phyloP scores from a whole-genome alignment of 2,888 invertebrate genomes.

The Athalia rosae region DNA sequence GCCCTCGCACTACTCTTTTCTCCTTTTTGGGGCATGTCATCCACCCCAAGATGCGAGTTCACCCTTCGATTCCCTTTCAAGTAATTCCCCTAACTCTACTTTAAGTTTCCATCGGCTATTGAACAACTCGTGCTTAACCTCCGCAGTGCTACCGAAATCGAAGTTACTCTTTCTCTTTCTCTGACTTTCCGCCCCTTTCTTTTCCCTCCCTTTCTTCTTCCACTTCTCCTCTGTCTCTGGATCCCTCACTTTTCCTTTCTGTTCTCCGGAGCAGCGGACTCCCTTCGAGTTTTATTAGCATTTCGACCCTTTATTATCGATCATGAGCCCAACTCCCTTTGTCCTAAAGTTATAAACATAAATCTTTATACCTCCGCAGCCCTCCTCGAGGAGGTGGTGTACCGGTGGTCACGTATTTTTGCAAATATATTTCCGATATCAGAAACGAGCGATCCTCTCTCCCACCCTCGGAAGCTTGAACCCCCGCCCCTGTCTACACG shows the following conservation, averaged over 20 bases:
- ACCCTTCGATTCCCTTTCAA: slow-evolving; percentile 46
- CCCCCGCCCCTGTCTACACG: neutral
- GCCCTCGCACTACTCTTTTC: slow-evolving; percentile 2
- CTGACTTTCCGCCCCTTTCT: neutral
- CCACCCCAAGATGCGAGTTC: slow-evolving; percentile 39
- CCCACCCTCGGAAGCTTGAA: slow-evolving; percentile 46
- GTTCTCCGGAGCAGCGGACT: slow-evolving; percentile 12
- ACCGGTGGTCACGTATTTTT: slow-evolving; percentile 48
- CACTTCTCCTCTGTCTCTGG: neutral
- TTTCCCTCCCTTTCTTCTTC: neutral
- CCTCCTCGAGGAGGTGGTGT: slow-evolving; percentile 13
- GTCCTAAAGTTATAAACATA: slow-evolving; percentile 44
- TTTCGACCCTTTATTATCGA: slow-evolving; percentile 46
- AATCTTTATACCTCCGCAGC: slow-evolving; percentile 40
- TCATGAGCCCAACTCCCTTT: slow-evolving; percentile 40
- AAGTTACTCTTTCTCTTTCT: slow-evolving; percentile 35
- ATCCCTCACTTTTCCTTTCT: slow-evolving; percentile 16
- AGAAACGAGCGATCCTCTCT: slow-evolving; percentile 42
- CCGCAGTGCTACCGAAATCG: slow-evolving; percentile 23
- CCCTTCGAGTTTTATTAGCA: slow-evolving; percentile 39
- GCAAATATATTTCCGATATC: slow-evolving; percentile 49
- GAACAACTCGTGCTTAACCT: slow-evolving; percentile 43
- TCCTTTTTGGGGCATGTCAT: slow-evolving; percentile 22
- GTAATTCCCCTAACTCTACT: slow-evolving; percentile 45
- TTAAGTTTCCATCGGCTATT: slow-evolving; percentile 47